Evolutionary conservation across 2,113 vertebrate genomes (phyloP).

Genomic region (Meles meles): DNA sequence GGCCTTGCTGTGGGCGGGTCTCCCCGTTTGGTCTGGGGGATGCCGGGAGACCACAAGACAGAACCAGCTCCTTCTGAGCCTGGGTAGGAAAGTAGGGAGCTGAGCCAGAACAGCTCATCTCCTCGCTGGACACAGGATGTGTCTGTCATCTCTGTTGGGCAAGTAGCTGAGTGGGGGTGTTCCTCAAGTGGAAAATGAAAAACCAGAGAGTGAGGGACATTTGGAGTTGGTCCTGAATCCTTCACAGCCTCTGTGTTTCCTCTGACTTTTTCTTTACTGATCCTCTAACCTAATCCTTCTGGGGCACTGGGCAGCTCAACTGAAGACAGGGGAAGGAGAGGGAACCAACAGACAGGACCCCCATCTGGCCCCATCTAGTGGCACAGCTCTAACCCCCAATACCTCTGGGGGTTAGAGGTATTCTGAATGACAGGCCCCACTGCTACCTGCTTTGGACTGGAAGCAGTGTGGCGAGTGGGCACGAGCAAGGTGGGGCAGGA

Average conservation of each 20-base stretch:
- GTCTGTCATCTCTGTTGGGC: neutral
- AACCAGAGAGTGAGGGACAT: neutral
- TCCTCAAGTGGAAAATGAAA: neutral
- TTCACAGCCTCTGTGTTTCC: neutral
- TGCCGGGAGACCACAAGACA: neutral
- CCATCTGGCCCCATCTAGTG: neutral
- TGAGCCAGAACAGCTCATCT: neutral
- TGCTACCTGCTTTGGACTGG: neutral
- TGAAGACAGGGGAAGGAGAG: neutral
- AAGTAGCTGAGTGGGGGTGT: neutral
- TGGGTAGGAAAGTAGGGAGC: neutral
- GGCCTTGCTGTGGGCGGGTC: neutral
- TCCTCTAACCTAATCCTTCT: neutral
- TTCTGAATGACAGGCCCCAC: neutral
- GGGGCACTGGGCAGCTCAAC: neutral
- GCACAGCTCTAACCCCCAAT: too few species aligned
- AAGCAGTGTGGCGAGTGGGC: neutral
- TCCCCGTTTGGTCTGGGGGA: neutral
- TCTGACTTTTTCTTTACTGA: neutral
- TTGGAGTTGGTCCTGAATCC: neutral
- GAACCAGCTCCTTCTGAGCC: neutral
- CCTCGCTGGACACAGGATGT: neutral
- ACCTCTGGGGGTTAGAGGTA: too few species aligned
- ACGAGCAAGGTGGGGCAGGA: neutral
- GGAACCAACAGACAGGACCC: neutral